Evolutionary conservation across 2,888 invertebrate genomes (phyloP).

Genomic region (Troilus luridus): DNA sequence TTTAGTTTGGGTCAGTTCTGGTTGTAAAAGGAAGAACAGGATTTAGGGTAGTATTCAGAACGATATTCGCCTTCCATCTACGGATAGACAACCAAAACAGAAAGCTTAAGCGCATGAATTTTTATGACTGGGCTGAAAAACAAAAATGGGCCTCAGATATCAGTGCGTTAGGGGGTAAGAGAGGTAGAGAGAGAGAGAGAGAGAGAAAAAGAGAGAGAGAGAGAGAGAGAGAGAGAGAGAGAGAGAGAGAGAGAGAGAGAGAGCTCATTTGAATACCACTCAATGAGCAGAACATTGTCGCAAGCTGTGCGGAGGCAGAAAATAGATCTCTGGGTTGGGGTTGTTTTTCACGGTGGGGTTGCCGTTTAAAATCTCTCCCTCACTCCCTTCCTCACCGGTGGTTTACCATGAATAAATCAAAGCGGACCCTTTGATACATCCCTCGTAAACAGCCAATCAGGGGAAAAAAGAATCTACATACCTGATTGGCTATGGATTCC

Average conservation of each 20-base stretch:
- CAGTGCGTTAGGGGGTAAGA: neutral
- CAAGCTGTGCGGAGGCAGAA: neutral
- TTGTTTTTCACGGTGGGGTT: constrained; percentile 41
- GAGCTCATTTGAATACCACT: constrained; percentile 23
- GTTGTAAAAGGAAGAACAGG: too few species aligned
- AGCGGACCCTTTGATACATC: constrained; percentile 29
- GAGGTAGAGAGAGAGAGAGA: too few species aligned
- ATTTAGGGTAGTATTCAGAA: neutral
- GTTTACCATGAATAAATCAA: constrained; percentile 50
- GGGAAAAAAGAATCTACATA: constrained; percentile 24
- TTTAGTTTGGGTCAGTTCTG: too few species aligned
- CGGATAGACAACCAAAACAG: neutral
- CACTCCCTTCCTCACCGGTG: neutral
- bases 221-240: too few species aligned
- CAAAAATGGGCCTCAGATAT: neutral
- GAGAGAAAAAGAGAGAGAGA: too few species aligned
- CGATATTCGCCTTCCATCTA: neutral
- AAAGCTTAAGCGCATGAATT: neutral
- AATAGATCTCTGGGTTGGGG: neutral
- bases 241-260: neutral
- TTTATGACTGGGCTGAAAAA: constrained; percentile 14
- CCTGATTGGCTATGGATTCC: constrained; percentile 35
- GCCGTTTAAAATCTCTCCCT: constrained; percentile 10
- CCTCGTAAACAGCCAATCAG: constrained; percentile 42
- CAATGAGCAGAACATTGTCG: constrained; percentile 36